phyloP scores from a whole-genome alignment of 2,797 vertebrate genomes.

The Octomys mimax region DNA sequence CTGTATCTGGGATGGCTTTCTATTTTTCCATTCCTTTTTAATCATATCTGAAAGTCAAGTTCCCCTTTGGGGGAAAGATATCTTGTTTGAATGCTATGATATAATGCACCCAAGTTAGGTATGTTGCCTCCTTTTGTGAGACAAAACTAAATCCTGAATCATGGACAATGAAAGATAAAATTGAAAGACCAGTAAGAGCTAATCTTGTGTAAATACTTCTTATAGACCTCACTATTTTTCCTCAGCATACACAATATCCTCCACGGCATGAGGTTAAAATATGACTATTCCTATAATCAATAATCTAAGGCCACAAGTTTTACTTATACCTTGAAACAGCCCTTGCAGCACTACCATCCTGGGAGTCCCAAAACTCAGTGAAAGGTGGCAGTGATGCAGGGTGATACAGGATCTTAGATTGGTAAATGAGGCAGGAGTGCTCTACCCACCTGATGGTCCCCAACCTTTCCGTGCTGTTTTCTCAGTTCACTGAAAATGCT shows the following conservation, averaged over 20 bases:
- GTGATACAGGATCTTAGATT: neutral
- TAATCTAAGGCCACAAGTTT: neutral
- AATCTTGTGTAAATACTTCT: neutral
- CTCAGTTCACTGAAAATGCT: neutral
- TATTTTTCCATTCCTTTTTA: neutral
- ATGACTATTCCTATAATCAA: neutral
- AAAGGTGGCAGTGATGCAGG: neutral
- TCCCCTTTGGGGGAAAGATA: neutral
- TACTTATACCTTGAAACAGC: neutral
- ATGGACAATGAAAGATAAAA: neutral
- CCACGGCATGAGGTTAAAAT: neutral
- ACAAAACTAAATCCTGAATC: neutral
- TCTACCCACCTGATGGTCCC: neutral
- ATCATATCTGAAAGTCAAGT: neutral
- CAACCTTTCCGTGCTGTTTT: neutral
- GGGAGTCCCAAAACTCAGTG: neutral
- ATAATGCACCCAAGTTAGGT: neutral
- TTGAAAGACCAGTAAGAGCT: neutral
- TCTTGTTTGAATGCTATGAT: neutral
- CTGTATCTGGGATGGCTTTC: neutral
- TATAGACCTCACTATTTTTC: neutral
- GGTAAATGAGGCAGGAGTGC: neutral
- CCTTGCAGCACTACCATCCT: neutral
- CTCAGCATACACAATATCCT: neutral
- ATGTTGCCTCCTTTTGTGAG: neutral